Base-by-base conservation (phyloP, 1,140 invertebrate genomes). In the Ceratina australensis region DNA sequence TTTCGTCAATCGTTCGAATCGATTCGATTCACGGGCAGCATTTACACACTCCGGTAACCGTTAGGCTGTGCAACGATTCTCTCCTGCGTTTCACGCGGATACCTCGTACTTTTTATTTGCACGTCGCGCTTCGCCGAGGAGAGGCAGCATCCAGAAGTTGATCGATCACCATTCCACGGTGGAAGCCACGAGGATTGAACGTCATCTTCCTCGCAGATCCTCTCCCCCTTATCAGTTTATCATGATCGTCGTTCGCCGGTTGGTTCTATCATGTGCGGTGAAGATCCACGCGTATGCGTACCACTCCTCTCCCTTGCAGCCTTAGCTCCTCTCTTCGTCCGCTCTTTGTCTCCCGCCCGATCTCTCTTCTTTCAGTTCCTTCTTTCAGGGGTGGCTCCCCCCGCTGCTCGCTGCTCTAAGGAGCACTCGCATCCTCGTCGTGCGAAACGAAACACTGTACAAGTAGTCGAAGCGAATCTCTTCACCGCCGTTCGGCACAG, bases 121-220 rank as follows among this genome's bases (percentile, higher is more conserved):
- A 54, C 33, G 57, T 63, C n/a, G 42, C 67, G 54, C 28, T 59
- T 47, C 63, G 16, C 71, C 67, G 59, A 64, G 68, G 63, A 64
- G 68, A 57, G 57, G 28, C 65, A 28, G 22, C 42, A 65, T 33
- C 28, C 13, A 47, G 13, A 8, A 26, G 26, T 49, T 16, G 20
- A 57, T 49, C 28, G 47, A 61, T 54, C 15, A 26, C 56, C 24
- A 54, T 57, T 52, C 42, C 54, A 57, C 64, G 15, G 24, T 20
- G 54, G 7, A 57, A 64, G 57, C 24, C 42, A 7, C 20, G 42
- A 54, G 13, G 56, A 20, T 67, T 56, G n/a, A n/a, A 22, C 50
- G 42, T 72, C 81, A 79, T 82, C 50, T 78, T 82, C 50, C 18
- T 33, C 56, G 26, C 22, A 20, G 42, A 7, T 33, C 2, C 54